phyloP scores from a whole-genome alignment of 1,140 invertebrate species.

The Akabosia matsudoensis region DNA sequence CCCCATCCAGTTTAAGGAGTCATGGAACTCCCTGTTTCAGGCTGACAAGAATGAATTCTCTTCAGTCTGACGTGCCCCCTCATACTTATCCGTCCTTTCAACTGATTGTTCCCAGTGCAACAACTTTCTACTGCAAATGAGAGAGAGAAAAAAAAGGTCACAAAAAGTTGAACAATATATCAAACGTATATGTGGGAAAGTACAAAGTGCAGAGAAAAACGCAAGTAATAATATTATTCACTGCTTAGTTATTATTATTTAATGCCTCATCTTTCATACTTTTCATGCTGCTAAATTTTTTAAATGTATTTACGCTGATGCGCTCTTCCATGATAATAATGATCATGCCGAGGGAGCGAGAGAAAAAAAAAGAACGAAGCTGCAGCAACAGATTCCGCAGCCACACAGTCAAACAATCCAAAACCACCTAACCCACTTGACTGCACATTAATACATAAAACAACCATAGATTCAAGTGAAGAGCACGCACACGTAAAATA shows the following conservation, averaged over 20 bases:
- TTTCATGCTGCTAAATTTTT: neutral
- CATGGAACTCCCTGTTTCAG: too few relatives aligned
- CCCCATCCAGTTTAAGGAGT: too few relatives aligned
- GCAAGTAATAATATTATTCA: neutral
- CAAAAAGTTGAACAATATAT: too few relatives aligned
- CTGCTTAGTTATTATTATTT: too few relatives aligned
- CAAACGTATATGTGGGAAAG: neutral
- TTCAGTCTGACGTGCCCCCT: too few relatives aligned
- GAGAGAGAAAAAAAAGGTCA: too few relatives aligned
- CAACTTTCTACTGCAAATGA: too few relatives aligned
- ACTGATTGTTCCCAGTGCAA: too few relatives aligned
- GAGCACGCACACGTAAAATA: neutral
- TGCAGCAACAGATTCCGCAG: too few relatives aligned
- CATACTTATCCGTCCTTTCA: too few relatives aligned
- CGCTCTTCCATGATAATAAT: neutral
- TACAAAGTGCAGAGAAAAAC: neutral
- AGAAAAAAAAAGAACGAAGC: neutral
- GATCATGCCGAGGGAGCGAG: neutral
- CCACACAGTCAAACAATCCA: neutral
- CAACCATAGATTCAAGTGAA: neutral
- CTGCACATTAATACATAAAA: conserved; percentile 4
- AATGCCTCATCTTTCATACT: neutral
- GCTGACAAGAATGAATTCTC: too few relatives aligned
- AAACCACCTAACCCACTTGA: conserved; percentile 14
- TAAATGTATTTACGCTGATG: neutral